Conservation (phyloP, 1,140 invertebrate species). For the Atopsyche davidsoni region DNA sequence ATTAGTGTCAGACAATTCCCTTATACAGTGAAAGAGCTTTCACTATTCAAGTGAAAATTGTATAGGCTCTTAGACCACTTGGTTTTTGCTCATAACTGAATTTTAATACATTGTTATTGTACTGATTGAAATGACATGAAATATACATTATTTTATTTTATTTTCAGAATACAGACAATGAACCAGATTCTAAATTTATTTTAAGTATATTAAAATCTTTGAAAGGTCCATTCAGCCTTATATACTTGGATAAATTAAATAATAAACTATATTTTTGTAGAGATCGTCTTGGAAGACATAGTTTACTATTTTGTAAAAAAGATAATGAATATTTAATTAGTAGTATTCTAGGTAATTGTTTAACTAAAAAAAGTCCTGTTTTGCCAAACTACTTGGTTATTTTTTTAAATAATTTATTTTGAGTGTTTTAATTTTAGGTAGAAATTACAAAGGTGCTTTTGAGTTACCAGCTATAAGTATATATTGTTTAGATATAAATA, state of each 20-base stretch:
- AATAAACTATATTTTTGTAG: conserved; percentile 73
- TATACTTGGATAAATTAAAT: conserved; percentile 64
- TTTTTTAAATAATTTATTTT: conserved; percentile 15
- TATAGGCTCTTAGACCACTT: too few species aligned
- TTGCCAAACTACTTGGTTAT: conserved; percentile 5
- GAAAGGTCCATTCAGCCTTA: conserved; percentile 78
- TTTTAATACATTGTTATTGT: too few species aligned
- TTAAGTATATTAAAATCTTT: conserved; percentile 47
- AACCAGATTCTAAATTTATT: not conserved
- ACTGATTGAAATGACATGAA: too few species aligned
- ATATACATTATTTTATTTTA: too few species aligned
- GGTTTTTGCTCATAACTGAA: too few species aligned
- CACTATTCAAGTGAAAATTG: too few species aligned
- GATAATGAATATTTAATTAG: conserved; percentile 47
- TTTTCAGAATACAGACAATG: conserved; percentile 8
- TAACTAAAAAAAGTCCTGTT: not conserved
- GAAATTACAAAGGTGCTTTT: conserved; percentile 46
- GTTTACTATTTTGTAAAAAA: conserved; percentile 63
- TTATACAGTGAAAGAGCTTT: too few species aligned
- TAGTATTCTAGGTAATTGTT: conserved; percentile 50
- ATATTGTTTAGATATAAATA: conserved; percentile 55
- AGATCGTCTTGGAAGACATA: conserved; percentile 79
- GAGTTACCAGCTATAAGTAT: conserved; percentile 73
- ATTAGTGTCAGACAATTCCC: too few species aligned
- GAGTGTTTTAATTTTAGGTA: conserved; percentile 35